These are phyloP conservation scores for Malurus cyaneus DNA, from an alignment of 2,113 vertebrate species.

Conservation along the genomic window DNA sequence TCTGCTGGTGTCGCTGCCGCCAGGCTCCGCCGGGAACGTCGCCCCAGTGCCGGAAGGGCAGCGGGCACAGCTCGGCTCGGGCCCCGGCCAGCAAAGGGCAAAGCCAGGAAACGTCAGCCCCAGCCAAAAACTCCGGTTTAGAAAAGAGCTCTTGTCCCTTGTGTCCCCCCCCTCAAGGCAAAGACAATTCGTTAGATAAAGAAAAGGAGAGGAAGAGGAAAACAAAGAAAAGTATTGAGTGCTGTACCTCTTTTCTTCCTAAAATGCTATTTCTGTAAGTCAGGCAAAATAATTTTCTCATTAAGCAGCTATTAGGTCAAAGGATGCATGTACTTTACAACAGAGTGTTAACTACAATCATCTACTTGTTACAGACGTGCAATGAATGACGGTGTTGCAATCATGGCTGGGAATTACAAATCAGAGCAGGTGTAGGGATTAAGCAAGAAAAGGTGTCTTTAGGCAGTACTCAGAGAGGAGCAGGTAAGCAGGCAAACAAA, in stretches of 20 bases:
- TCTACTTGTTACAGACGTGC: neutral
- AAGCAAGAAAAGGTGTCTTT: neutral
- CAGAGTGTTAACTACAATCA: accelerated
- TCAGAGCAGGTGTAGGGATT: neutral
- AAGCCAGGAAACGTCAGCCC: neutral
- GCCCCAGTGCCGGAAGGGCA: neutral
- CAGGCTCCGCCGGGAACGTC: neutral
- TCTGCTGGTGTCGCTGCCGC: conserved; percentile 58
- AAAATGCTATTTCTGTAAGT: accelerated
- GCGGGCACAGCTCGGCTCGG: neutral
- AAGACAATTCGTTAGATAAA: neutral
- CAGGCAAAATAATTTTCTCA: neutral
- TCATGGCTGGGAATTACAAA: neutral
- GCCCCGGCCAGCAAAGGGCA: neutral
- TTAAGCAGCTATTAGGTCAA: neutral
- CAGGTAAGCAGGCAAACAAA: neutral
- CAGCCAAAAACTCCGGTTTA: neutral
- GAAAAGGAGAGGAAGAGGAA: neutral
- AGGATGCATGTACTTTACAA: accelerated
- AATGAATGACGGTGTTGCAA: accelerated
- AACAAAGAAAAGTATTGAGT: neutral
- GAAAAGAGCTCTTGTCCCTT: neutral
- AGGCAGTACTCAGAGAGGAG: neutral
- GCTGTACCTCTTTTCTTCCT: neutral
- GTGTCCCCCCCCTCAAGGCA: neutral